Evolutionary conservation across 2,113 vertebrate species (phyloP), one percentile per base, ranked within the genome.

Genomic region (Chinchilla lanigera): DNA sequence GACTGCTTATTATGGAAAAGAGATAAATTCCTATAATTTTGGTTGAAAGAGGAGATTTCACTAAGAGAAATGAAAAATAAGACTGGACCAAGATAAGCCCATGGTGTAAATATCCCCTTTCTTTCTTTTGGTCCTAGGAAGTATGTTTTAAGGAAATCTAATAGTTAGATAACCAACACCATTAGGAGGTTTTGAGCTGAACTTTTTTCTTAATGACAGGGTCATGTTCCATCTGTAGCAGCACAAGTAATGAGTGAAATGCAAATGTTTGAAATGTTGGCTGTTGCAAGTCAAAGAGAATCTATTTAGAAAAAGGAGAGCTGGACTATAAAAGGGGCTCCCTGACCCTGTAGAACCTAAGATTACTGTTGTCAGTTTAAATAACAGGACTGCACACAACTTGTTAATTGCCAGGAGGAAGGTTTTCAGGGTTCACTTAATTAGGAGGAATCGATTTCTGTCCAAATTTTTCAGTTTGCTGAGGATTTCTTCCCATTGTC

Each of bases 391-490:
- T 90, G 93, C 90, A 93, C 60, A 86, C 73, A 86, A 41, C 50
- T 92, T 90, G 60, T 91, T 98, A 97, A 98, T 97, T 98, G 91
- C 95, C 86, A 89, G 75, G 54, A 94, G 65, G 95, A 54, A 97
- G 95, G 61, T 95, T 94, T 87, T 38, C 97, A 71, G 92, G 58
- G n/a, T 86, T 92, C 95, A 94, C 80, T 95, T 97, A 97, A 97
- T 97, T 97, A 94, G 86, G 75, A 98, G 86, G 84, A 97, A 97
- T 89, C 52, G 35, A 93, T 97, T 98, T 96, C 93, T 95, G 91
- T 63, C 71, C 9, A 1, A 87, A 92, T 33, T 97, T 97, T 97
- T 95, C 78, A 94, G 75, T 85, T 92, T 73, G 92, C 89, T 95
- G 77, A 86, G 65, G 54, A 28, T 97, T 97, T 96, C 94, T 97